Percentiles rank a stretch among this genome's conserved stretches.
Evolutionary conservation across 2,113 vertebrate genomes (phyloP).

Genomic region (Cricetomys ansorgei): DNA sequence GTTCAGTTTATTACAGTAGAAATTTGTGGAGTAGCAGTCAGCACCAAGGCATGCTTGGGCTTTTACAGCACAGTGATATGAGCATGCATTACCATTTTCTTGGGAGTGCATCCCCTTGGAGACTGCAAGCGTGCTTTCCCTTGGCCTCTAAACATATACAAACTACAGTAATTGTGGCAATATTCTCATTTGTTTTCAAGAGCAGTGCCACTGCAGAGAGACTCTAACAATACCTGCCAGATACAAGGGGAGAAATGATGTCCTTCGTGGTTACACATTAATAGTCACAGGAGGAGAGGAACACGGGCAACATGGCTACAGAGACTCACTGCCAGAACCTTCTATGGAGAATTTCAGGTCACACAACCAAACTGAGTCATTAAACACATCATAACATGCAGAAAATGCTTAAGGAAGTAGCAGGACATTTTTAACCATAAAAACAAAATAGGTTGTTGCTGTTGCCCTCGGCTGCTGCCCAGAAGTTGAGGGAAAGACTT

Average conservation of each 20-base stretch:
- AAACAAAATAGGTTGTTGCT: not conserved
- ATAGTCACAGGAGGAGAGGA: not conserved
- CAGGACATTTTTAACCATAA: not conserved
- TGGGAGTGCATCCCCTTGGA: conserved; percentile 27
- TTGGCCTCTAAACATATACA: not conserved
- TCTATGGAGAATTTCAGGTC: not conserved
- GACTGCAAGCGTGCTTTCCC: not conserved
- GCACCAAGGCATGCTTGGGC: not conserved
- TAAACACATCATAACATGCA: not conserved
- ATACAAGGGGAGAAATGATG: conserved; percentile 31
- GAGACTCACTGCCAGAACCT: not conserved
- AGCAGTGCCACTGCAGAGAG: not conserved
- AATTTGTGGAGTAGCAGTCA: not conserved
- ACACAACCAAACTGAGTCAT: not conserved
- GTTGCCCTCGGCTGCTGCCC: not conserved
- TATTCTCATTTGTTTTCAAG: not conserved
- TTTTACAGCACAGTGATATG: not conserved
- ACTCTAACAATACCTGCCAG: not conserved
- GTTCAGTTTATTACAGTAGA: not conserved
- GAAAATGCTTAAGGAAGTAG: not conserved
- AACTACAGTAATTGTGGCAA: not conserved
- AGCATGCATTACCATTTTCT: not conserved
- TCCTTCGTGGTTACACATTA: not conserved
- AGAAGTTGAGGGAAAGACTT: not conserved
- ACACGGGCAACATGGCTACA: not conserved